phyloP scores from a whole-genome alignment of 2,113 vertebrate species.

The Serinus canaria region DNA sequence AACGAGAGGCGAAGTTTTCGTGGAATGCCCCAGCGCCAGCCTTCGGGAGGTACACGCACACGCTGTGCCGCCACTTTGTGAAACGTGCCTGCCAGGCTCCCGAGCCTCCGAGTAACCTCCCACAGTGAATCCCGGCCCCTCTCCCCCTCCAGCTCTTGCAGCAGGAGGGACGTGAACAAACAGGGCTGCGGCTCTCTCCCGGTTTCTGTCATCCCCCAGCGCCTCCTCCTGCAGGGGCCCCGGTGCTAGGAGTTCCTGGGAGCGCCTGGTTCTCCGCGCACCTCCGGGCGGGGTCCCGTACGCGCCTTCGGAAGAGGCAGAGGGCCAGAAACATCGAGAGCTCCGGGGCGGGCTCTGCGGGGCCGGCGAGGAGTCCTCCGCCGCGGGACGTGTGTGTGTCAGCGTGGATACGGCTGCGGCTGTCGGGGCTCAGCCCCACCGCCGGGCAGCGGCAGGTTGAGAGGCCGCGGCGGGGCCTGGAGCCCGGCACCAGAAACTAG shows the following conservation, averaged over 20 bases:
- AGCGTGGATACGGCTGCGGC: not conserved
- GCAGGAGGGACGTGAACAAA: not conserved
- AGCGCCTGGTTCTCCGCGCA: not conserved
- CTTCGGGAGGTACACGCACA: not conserved
- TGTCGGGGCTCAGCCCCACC: not conserved
- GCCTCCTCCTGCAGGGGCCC: fast-evolving
- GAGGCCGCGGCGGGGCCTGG: not conserved
- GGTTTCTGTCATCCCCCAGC: not conserved
- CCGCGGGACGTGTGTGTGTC: fast-evolving
- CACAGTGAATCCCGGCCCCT: not conserved
- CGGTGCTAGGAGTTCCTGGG: not conserved
- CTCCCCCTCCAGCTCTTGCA: not conserved
- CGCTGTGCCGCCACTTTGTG: not conserved
- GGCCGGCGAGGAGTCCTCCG: too few species aligned
- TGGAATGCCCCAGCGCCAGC: not conserved
- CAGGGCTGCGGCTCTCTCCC: not conserved
- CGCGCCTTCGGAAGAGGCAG: not conserved
- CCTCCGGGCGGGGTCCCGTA: not conserved
- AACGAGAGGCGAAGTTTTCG: not conserved
- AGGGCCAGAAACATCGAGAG: not conserved
- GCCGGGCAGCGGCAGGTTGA: not conserved
- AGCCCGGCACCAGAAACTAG: not conserved
- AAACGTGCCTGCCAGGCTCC: not conserved
- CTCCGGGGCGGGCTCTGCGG: not conserved
- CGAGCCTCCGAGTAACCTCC: not conserved